Conservation (phyloP, 1,140 invertebrate genomes). For the Notospermus geniculatus region DNA sequence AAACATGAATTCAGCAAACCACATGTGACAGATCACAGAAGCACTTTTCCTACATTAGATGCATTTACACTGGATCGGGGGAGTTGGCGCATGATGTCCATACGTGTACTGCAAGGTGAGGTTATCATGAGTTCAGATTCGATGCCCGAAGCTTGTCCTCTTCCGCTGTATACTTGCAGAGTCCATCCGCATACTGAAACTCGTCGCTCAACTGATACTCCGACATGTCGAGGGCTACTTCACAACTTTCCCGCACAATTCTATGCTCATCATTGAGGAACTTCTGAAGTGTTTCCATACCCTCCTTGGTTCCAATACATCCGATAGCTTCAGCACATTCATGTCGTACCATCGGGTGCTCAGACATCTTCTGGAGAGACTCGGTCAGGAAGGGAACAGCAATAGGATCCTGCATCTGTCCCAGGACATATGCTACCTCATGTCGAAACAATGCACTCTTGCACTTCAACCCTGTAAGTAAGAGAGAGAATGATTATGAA, state of each 20-base stretch:
- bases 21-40: too few relatives aligned
- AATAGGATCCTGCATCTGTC: conserved; percentile 84
- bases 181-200: conserved; percentile 78
- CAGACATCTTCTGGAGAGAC: conserved; percentile 70
- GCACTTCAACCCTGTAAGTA: conserved; percentile 70
- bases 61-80: too few relatives aligned
- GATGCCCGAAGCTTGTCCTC: too few relatives aligned
- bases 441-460: conserved; percentile 91
- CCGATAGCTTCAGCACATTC: conserved; percentile 98
- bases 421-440: conserved; percentile 97
- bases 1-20: too few relatives aligned
- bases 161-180: not conserved
- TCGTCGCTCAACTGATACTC: conserved; percentile 86
- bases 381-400: conserved; percentile 73
- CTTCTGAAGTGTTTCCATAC: conserved; percentile 74
- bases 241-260: conserved; percentile 94
- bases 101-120: too few relatives aligned
- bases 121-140: too few relatives aligned
- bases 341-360: conserved; percentile 96
- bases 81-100: too few relatives aligned
- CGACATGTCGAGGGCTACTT: conserved; percentile 96
- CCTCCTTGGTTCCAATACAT: conserved; percentile 86
- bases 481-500: too few relatives aligned
- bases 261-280: conserved; percentile 79
- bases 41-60: too few relatives aligned